A percentile compares a stretch with the other conserved stretches of the same genome.
Conservation (phyloP, 2,888 invertebrate species). For the Micoletzkya japonica region DNA sequence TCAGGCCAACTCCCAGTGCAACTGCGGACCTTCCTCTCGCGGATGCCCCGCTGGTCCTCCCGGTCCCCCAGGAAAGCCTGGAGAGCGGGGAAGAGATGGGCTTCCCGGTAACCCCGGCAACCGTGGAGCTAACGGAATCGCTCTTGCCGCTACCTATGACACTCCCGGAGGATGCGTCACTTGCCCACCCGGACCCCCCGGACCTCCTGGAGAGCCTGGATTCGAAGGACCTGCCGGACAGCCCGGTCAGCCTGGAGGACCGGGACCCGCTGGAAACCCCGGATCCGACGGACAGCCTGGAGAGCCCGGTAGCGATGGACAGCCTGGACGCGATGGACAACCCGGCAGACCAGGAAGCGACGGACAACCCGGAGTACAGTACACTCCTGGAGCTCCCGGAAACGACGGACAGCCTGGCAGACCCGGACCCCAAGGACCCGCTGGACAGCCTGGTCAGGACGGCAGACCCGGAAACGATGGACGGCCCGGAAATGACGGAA, state of each 20-base stretch:
- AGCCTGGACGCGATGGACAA: slow-evolving; percentile 4
- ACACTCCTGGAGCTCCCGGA: slow-evolving; percentile 1
- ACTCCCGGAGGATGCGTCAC: not conserved
- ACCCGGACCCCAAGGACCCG: not conserved
- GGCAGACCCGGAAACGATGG: not conserved
- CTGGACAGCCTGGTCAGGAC: not conserved
- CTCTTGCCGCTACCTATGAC: too few relatives aligned
- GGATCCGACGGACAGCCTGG: slow-evolving; percentile 3
- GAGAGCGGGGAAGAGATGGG: too few relatives aligned
- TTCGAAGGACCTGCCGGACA: not conserved
- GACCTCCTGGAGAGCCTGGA: slow-evolving; percentile 4
- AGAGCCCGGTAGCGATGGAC: slow-evolving; percentile 5
- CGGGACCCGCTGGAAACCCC: slow-evolving; percentile 11
- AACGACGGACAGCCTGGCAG: slow-evolving; percentile 6
- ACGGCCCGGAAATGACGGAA: not conserved
- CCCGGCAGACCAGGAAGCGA: slow-evolving; percentile 13
- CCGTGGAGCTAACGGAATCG: too few relatives aligned
- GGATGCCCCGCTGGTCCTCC: slow-evolving; percentile 26
- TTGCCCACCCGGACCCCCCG: not conserved
- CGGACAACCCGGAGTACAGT: slow-evolving; percentile 9
- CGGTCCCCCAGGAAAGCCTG: slow-evolving; percentile 19
- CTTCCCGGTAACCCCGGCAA: too few relatives aligned
- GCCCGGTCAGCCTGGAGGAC: slow-evolving; percentile 5
- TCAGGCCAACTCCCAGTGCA: slow-evolving; percentile 27
- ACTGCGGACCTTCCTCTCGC: slow-evolving; percentile 21